phyloP scores from a whole-genome alignment of 2,113 vertebrate genomes.

The Trichechus manatus region DNA sequence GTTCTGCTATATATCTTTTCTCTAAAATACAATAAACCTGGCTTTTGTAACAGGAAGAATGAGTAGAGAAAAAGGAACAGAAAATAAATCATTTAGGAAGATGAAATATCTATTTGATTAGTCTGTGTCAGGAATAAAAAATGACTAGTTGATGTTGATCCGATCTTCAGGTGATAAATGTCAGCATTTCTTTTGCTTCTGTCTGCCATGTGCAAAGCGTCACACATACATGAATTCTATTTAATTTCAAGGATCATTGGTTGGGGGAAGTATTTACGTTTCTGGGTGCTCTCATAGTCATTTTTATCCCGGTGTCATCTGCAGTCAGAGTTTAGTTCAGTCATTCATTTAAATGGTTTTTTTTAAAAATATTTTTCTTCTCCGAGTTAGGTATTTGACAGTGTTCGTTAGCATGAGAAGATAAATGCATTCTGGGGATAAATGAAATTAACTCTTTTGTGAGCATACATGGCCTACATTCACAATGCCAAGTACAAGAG shows the following conservation, averaged over 20 bases:
- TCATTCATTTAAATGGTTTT: not conserved
- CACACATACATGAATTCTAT: slow-evolving; percentile 26
- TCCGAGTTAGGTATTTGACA: not conserved
- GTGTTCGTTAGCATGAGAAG: not conserved
- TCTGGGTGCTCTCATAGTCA: not conserved
- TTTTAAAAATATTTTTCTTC: slow-evolving; percentile 48
- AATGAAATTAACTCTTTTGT: not conserved
- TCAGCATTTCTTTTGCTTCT: slow-evolving; percentile 33
- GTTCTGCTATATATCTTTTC: not conserved
- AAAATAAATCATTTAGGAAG: slow-evolving; percentile 70
- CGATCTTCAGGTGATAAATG: not conserved
- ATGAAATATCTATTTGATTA: slow-evolving; percentile 75
- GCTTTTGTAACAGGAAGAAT: slow-evolving; percentile 29
- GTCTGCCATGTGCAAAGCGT: not conserved
- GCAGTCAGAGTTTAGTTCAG: not conserved
- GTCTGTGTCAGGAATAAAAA: slow-evolving; percentile 58
- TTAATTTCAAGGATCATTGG: slow-evolving; percentile 74
- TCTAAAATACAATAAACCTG: not conserved
- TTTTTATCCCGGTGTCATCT: slow-evolving; percentile 57
- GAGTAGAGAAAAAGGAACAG: slow-evolving; percentile 5
- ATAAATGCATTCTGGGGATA: not conserved
- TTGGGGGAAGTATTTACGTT: not conserved
- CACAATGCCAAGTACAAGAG: no score
- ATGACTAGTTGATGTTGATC: slow-evolving; percentile 28
- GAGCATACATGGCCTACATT: not conserved